These are phyloP conservation scores for Oncorhynchus tshawytscha DNA, from an alignment of 2,113 vertebrate genomes.

Conservation along the genomic window DNA sequence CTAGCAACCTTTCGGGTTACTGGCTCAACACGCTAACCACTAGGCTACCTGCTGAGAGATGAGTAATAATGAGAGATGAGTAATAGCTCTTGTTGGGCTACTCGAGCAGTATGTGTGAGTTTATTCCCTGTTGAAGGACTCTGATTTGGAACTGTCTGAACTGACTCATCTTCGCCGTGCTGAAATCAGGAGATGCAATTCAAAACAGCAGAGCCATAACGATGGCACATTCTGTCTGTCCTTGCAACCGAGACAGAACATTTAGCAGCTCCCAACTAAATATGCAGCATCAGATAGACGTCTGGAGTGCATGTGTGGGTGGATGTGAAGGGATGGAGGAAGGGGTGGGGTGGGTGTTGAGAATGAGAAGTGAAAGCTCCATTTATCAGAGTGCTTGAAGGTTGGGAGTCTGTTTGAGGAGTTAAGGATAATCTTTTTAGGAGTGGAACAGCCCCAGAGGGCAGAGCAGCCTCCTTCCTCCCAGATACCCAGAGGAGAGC, in stretches of 20 bases:
- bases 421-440: conserved; percentile 40
- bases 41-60: no score
- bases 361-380: background rate
- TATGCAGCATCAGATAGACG: conserved; percentile 12
- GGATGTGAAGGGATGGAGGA: background rate
- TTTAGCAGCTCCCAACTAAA: background rate
- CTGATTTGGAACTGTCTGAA: no score
- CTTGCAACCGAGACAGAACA: background rate
- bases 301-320: conserved; percentile 13
- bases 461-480: no score
- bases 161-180: background rate
- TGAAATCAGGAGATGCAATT: background rate
- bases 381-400: conserved; percentile 26
- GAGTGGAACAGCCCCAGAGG: conserved; percentile 7
- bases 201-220: background rate
- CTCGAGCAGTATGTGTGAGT: background rate
- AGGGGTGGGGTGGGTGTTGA: background rate
- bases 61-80: background rate
- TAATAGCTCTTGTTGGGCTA: background rate
- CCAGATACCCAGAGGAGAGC: no score
- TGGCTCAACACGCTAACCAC: no score
- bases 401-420: conserved; percentile 23
- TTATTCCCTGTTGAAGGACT: background rate
- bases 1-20: no score
- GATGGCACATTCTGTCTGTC: background rate